Percentiles rank a stretch among this genome's conserved stretches.
Conservation (phyloP, 2,888 invertebrate genomes). For the Stenchaetothrips biformis region DNA sequence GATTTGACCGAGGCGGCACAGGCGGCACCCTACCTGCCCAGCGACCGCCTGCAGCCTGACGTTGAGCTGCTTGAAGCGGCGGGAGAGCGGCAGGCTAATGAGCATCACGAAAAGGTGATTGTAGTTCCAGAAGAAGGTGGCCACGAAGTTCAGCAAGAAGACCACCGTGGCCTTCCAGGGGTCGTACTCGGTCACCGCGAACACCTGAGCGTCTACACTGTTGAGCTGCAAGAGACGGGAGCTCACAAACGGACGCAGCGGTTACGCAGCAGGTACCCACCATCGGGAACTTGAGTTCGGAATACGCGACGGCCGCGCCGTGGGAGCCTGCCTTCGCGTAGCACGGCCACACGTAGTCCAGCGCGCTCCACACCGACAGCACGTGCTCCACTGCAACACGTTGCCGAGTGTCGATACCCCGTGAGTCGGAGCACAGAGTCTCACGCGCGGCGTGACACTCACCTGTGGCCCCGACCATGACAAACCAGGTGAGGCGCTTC, state of each 20-base stretch:
- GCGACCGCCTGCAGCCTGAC: slow-evolving; percentile 47
- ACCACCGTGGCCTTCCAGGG: background rate
- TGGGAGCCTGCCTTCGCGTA: slow-evolving; percentile 36
- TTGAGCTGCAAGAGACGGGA: too few relatives aligned
- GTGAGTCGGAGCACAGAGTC: background rate
- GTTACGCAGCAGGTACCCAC: background rate
- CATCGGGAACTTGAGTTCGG: slow-evolving; percentile 43
- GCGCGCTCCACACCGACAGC: slow-evolving; percentile 53
- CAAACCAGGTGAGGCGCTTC: slow-evolving; percentile 8
- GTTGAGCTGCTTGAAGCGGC: slow-evolving; percentile 61
- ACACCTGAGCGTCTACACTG: too few relatives aligned
- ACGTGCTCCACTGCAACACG: slow-evolving; percentile 54
- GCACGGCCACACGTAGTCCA: slow-evolving; percentile 44
- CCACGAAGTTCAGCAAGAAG: slow-evolving; percentile 50
- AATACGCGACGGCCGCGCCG: slow-evolving; percentile 31
- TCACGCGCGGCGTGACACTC: background rate
- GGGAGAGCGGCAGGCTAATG: slow-evolving; percentile 61
- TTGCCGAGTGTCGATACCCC: background rate
- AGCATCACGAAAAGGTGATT: slow-evolving; percentile 68
- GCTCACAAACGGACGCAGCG: too few relatives aligned
- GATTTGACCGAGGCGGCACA: too few relatives aligned
- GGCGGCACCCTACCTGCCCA: slow-evolving; percentile 47
- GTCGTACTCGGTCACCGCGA: background rate
- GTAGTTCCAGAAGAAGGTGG: slow-evolving; percentile 68
- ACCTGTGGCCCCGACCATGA: background rate